Conservation (phyloP, 2,797 vertebrate species). For the Gymnodraco acuticeps region DNA sequence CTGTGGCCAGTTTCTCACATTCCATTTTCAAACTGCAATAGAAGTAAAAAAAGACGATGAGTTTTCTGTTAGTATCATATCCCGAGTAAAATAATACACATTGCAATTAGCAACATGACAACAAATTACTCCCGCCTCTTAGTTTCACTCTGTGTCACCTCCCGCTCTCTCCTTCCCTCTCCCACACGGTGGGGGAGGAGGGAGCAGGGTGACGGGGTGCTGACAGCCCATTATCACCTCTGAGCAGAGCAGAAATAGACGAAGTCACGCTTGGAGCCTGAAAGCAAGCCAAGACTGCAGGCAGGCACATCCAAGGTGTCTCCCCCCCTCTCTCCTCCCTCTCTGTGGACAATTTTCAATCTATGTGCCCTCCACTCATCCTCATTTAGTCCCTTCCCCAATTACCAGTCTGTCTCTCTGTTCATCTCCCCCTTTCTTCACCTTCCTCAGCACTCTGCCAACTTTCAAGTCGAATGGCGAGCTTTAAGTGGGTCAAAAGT, state of each 20-base stretch:
- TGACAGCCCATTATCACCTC: conserved; percentile 83
- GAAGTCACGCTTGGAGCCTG: conserved; percentile 74
- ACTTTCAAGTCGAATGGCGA: conserved; percentile 31
- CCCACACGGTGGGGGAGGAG: conserved; percentile 41
- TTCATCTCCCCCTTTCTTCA: not conserved
- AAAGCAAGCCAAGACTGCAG: conserved; percentile 76
- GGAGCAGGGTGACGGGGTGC: conserved; percentile 64
- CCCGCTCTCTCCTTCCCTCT: conserved; percentile 15
- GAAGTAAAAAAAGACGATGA: not conserved
- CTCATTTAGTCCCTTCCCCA: conserved; percentile 50
- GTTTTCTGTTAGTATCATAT: conserved; percentile 46
- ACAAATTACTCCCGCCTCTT: conserved; percentile 57
- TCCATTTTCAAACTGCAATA: conserved; percentile 91
- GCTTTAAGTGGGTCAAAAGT: conserved; percentile 35
- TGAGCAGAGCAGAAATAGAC: conserved; percentile 81
- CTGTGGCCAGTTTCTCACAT: conserved; percentile 95
- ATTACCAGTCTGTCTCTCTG: conserved; percentile 33
- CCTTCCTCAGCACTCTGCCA: conserved; percentile 4
- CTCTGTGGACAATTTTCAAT: conserved; percentile 58
- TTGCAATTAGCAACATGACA: conserved; percentile 65
- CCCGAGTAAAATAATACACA: conserved; percentile 63
- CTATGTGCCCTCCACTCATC: conserved; percentile 41
- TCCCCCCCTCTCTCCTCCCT: conserved; percentile 13
- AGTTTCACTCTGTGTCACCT: conserved; percentile 23
- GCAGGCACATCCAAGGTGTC: conserved; percentile 70